Evolutionary conservation across 1,140 invertebrate genomes (phyloP).

Genomic region (Latrodectus geometricus): DNA sequence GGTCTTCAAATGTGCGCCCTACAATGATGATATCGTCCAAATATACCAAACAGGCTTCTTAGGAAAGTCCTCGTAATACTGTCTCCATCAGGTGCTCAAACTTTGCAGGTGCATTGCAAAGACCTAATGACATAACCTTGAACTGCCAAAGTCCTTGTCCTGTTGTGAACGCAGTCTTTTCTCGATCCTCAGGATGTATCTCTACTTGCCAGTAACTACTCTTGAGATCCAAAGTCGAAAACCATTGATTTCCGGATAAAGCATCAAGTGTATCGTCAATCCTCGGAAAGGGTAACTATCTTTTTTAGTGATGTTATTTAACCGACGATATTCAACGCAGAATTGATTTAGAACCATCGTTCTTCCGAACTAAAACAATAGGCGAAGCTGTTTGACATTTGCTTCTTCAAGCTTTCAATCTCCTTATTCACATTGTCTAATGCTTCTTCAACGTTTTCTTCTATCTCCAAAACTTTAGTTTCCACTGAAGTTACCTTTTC

Average conservation of each 20-base stretch:
- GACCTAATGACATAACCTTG: neutral
- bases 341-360: too few relatives aligned
- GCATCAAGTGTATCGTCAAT: slow-evolving; percentile 18
- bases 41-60: slow-evolving; percentile 39
- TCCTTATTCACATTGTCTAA: too few relatives aligned
- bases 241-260: neutral
- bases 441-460: too few relatives aligned
- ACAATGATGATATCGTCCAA: neutral
- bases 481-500: too few relatives aligned
- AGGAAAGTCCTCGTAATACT: slow-evolving; percentile 65
- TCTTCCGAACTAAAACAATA: too few relatives aligned
- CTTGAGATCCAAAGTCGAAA: neutral
- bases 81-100: slow-evolving; percentile 69
- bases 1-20: neutral
- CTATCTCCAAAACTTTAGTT: too few relatives aligned
- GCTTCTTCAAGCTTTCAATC: too few relatives aligned
- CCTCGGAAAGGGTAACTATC: slow-evolving; percentile 66
- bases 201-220: neutral
- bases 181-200: neutral
- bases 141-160: slow-evolving; percentile 66
- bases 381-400: too few relatives aligned
- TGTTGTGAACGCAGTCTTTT: slow-evolving; percentile 55
- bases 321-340: slow-evolving; percentile 70
- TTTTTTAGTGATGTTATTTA: slow-evolving; percentile 69
- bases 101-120: slow-evolving; percentile 67